A percentile compares a stretch with the other conserved stretches of the same genome.
These are phyloP conservation scores for Euwallacea fornicatus DNA, from an alignment of 1,140 invertebrate genomes.

Conservation along the genomic window DNA sequence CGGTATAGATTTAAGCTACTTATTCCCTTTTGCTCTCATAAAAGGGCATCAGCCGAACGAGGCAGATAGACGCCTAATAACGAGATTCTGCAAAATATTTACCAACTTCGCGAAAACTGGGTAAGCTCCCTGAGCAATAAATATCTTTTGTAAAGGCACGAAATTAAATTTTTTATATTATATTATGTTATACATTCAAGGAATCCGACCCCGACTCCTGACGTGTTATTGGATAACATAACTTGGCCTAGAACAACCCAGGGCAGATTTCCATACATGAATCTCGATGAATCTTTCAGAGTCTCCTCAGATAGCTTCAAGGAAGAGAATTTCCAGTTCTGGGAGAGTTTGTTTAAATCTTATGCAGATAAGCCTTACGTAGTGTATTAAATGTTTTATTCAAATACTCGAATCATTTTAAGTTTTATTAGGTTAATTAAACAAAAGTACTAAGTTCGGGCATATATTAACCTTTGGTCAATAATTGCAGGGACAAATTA, in stretches of 20 bases:
- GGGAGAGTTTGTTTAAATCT: conserved; percentile 10
- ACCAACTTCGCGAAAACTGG: conserved; percentile 25
- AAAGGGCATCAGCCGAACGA: background rate
- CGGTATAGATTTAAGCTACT: background rate
- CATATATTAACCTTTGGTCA: too few species aligned
- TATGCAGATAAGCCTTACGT: conserved; percentile 22
- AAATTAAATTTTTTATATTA: too few species aligned
- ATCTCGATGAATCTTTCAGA: conserved; percentile 3
- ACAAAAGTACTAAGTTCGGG: too few species aligned
- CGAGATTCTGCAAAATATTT: conserved; percentile 14
- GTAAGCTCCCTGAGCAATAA: conserved; percentile 2
- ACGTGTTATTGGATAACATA: conserved; percentile 11
- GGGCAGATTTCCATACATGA: conserved; percentile 12
- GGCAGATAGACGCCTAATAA: background rate
- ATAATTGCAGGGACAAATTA: too few species aligned
- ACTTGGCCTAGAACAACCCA: conserved; percentile 16
- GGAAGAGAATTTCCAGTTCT: conserved; percentile 17
- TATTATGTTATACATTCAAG: conserved; percentile 7
- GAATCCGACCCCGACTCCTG: conserved; percentile 15
- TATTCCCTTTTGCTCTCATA: background rate
- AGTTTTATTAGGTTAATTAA: too few species aligned
- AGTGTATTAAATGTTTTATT: conserved; percentile 10
- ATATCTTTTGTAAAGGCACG: background rate
- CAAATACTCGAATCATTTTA: too few species aligned
- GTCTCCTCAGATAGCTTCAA: conserved; percentile 7